A percentile compares a stretch with the other conserved stretches of the same genome.
phyloP scores from a whole-genome alignment of 92 coral and sea anemone species.

The Paragorgia papillata region DNA sequence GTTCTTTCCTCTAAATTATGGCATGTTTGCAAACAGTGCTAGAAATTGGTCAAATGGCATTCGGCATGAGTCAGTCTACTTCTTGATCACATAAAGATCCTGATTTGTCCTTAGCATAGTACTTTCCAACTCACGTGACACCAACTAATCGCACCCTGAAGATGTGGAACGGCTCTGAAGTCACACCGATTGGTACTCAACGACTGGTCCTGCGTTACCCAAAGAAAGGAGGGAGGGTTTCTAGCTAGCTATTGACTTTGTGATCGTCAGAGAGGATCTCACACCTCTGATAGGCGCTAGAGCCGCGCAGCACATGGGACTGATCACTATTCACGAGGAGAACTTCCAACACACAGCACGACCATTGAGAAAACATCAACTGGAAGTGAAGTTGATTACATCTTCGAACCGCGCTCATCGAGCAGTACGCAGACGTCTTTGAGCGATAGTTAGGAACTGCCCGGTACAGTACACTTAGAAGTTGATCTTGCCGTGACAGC shows the following conservation, averaged over 20 bases:
- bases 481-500: constrained; percentile 38
- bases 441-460: constrained; percentile 49
- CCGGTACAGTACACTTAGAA: constrained; percentile 29
- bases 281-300: constrained; percentile 54
- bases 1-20: no score
- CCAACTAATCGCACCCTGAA: constrained; percentile 31
- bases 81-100: no score
- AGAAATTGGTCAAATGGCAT: no score
- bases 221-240: constrained; percentile 35
- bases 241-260: constrained; percentile 51
- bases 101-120: no score
- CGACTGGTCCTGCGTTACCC: constrained; percentile 45
- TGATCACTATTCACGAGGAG: constrained; percentile 9
- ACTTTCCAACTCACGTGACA: background rate
- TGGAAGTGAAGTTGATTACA: background rate
- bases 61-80: no score
- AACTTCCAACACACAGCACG: no score
- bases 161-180: constrained; percentile 52
- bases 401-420: background rate
- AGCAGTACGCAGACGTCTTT: constrained; percentile 27
- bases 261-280: constrained; percentile 38
- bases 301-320: constrained; percentile 51
- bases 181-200: constrained; percentile 39
- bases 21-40: no score
- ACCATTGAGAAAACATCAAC: no score